phyloP scores from a whole-genome alignment of 2,113 vertebrate species.

The Paradisaea rubra region DNA sequence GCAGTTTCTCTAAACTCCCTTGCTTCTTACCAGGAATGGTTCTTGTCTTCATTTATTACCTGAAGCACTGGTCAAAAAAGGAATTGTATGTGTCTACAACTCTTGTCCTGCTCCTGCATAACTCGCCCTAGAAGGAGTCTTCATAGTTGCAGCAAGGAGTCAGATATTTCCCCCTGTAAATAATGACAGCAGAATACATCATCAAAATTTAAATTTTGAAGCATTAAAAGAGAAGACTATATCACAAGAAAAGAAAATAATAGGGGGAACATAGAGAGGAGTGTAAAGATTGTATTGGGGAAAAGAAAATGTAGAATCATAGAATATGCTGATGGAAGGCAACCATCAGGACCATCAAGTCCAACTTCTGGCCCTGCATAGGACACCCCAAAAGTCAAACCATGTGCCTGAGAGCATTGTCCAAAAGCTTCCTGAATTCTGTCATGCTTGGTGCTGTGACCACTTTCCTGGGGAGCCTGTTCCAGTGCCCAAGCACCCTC shows the following conservation, averaged over 20 bases:
- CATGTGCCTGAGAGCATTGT: background rate
- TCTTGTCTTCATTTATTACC: background rate
- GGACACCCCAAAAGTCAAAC: background rate
- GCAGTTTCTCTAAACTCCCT: background rate
- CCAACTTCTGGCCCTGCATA: background rate
- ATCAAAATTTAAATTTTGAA: background rate
- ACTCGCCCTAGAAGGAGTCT: background rate
- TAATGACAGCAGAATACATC: background rate
- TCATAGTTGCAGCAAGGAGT: background rate
- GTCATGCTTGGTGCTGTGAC: background rate
- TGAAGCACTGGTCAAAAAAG: background rate
- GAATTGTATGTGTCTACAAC: too few species aligned
- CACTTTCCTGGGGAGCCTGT: background rate
- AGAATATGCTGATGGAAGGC: background rate
- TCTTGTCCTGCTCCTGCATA: background rate
- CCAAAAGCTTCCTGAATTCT: background rate
- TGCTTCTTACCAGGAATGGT: background rate
- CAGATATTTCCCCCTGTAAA: background rate
- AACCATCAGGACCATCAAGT: background rate
- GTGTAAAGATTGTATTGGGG: background rate
- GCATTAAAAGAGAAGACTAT: background rate
- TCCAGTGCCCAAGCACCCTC: fast-evolving
- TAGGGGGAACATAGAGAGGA: fast-evolving
- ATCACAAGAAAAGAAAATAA: background rate
- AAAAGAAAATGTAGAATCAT: background rate